Conservation (phyloP, 2,113 vertebrate genomes). For the Gopherus evgoodei region DNA sequence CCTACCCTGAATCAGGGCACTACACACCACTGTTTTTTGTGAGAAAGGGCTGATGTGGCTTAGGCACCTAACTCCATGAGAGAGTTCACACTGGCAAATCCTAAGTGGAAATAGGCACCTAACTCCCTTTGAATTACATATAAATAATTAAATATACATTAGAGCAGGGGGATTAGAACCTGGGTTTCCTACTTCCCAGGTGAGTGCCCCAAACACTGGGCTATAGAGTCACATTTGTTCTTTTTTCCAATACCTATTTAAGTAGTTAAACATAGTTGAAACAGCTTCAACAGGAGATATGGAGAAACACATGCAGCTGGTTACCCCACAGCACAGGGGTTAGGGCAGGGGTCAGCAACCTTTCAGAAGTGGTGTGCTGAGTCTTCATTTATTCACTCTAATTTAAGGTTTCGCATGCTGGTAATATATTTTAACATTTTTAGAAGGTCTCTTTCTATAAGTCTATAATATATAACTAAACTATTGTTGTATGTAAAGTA, state of each 20-base stretch:
- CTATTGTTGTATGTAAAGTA: too few relatives aligned
- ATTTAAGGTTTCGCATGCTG: too few relatives aligned
- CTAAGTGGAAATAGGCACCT: neutral
- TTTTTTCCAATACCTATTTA: neutral
- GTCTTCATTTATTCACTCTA: too few relatives aligned
- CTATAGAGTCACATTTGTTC: neutral
- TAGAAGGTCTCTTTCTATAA: too few relatives aligned
- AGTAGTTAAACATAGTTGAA: neutral
- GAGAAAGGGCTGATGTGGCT: too few relatives aligned
- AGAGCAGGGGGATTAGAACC: neutral
- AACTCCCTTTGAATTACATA: neutral
- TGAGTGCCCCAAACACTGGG: neutral
- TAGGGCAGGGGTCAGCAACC: too few relatives aligned
- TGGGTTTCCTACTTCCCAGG: neutral
- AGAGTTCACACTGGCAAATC: too few relatives aligned
- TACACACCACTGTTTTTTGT: neutral
- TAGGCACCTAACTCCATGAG: neutral
- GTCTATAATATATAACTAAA: too few relatives aligned
- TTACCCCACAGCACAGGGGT: too few relatives aligned
- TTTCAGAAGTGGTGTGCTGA: too few relatives aligned
- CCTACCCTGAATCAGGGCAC: neutral
- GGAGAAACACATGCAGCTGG: neutral
- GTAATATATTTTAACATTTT: too few relatives aligned
- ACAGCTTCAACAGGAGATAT: neutral
- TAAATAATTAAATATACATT: neutral